These are phyloP conservation scores for Crioceris asparagi DNA, from an alignment of 2,888 invertebrate genomes.

Conservation along the genomic window DNA sequence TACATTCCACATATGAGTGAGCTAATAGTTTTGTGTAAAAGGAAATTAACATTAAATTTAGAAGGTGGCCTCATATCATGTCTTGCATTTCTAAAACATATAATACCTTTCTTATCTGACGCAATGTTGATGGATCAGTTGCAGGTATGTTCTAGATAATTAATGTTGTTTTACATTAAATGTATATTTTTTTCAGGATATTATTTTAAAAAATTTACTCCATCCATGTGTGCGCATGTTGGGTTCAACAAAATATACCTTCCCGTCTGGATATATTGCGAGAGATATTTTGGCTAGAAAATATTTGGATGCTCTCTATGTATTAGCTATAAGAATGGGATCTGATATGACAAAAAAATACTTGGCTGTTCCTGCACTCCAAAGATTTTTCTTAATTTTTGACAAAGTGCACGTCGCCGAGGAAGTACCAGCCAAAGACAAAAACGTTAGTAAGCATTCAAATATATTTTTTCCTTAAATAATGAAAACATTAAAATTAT, in stretches of 20 bases:
- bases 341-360: slow-evolving; percentile 68
- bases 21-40: slow-evolving; percentile 67
- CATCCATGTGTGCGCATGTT: slow-evolving; percentile 73
- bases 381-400: slow-evolving; percentile 70
- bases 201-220: slow-evolving; percentile 71
- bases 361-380: slow-evolving; percentile 57
- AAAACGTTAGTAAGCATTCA: too few species aligned
- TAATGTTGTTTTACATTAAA: too few species aligned
- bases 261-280: slow-evolving; percentile 70
- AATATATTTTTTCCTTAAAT: too few species aligned
- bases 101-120: slow-evolving; percentile 74
- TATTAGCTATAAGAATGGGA: slow-evolving; percentile 65
- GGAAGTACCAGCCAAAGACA: slow-evolving; percentile 3
- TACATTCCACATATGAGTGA: slow-evolving; percentile 86
- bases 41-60: slow-evolving; percentile 68
- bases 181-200: slow-evolving; percentile 58
- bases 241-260: slow-evolving; percentile 66
- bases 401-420: slow-evolving; percentile 55
- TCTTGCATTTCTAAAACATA: slow-evolving; percentile 65
- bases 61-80: slow-evolving; percentile 85
- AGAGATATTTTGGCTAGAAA: slow-evolving; percentile 70
- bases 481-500: too few species aligned
- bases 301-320: slow-evolving; percentile 69
- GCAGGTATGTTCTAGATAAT: slow-evolving; percentile 61
- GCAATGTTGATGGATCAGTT: slow-evolving; percentile 78